Evolutionary conservation across 2,888 invertebrate genomes (phyloP).

Genomic region (Perdita meconis): DNA sequence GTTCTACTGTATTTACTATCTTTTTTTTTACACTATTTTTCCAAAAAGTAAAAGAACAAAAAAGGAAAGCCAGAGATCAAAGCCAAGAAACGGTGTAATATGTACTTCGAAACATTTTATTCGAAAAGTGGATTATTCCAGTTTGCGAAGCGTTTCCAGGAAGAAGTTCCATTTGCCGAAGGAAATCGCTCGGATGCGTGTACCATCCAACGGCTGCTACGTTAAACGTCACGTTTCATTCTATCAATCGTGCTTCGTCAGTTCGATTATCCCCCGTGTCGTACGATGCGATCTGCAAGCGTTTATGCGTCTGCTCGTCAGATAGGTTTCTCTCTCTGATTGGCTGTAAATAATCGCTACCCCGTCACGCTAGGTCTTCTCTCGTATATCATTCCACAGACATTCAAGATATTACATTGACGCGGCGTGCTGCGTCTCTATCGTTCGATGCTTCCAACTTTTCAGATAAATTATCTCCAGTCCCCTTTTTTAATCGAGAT

Average conservation of each 20-base stretch:
- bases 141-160: neutral
- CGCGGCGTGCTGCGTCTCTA: constrained; percentile 10
- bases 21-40: too few species aligned
- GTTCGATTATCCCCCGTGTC: constrained; percentile 59
- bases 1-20: too few species aligned
- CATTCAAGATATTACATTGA: constrained; percentile 48
- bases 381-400: constrained; percentile 39
- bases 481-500: neutral
- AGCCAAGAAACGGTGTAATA: too few species aligned
- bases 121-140: constrained; percentile 6
- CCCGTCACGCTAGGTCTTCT: constrained; percentile 24
- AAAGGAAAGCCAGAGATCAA: too few species aligned
- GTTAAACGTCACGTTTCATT: constrained; percentile 38
- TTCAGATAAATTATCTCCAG: constrained; percentile 23
- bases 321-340: constrained; percentile 46
- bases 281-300: constrained; percentile 50
- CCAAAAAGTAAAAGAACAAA: too few species aligned
- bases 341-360: constrained; percentile 54
- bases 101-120: too few species aligned
- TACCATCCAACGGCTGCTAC: neutral
- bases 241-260: constrained; percentile 64
- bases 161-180: neutral
- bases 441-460: constrained; percentile 14
- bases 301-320: constrained; percentile 47
- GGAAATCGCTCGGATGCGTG: neutral